Base-by-base conservation (phyloP, 2,888 invertebrate genomes). In the Leptopilina drosophilae region DNA sequence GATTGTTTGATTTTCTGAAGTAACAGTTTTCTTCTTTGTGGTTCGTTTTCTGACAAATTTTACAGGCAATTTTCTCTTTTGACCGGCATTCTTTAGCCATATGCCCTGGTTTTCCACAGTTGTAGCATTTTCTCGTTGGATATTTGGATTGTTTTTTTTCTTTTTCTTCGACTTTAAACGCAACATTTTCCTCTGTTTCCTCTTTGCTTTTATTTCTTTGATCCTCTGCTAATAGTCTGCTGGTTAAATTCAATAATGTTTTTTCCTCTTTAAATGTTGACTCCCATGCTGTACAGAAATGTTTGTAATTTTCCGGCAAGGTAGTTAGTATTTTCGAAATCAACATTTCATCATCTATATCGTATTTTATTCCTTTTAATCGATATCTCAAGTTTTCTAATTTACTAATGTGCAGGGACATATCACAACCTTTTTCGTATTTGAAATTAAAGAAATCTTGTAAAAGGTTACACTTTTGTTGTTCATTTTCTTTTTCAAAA, bases 401-500 rank as follows among this genome's bases (percentile, higher is more conserved):
- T 67, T 42, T 77, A 66, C 80, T 81, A 46, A 82, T 78, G 46
- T 81, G 65, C n/a, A 69, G 75, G 5, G 78, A 33, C 46, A 82
- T 78, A 76, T 79, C 69, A 14, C 33, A 73, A 6, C 77, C 80
- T 64, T 81, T 82, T 76, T 78, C 64, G 14, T 76, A 83, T 0
- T 56, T 46, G 42, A 56, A 78, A 11, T 80, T 84, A 56, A 81
- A 84, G n/a, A 82, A 82, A 56, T 84, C 84, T 73, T 81, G 79
- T 20, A 82, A 12, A 5, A 84, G 46, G 8, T 49, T 15, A 40
- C 81, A 82, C 53, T 83, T 83, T 62, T 78, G 77, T 78, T 80
- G 80, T 77, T 82, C 79, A 0, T 62, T 76, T 15, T 84, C 82
- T 12, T 76, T 78, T 26, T 64, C 67, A 75, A 80, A 83, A 66